Evolutionary conservation across 2,113 vertebrate species (phyloP).

Genomic region (Cettia cetti): DNA sequence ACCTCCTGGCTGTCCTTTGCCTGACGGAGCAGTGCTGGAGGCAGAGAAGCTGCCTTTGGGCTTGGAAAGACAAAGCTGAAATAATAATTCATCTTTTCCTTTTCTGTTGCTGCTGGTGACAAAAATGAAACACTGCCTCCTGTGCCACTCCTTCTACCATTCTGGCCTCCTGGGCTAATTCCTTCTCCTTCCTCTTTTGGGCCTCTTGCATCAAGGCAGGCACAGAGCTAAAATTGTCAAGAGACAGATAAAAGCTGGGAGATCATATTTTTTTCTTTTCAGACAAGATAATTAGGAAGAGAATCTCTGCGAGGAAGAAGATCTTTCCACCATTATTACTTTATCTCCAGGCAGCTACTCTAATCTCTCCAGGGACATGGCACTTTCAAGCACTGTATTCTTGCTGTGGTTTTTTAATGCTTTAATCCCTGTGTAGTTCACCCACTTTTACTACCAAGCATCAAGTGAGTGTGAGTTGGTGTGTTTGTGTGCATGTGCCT

Average conservation of each 20-base stretch:
- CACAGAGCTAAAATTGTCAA: not conserved
- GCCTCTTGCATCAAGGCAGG: not conserved
- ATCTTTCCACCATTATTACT: slow-evolving; percentile 49
- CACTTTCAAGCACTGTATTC: not conserved
- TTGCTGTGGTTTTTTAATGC: not conserved
- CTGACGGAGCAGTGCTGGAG: not conserved
- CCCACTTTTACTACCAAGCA: slow-evolving; percentile 41
- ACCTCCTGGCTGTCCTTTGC: not conserved
- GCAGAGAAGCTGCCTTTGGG: not conserved
- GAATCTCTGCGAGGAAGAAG: slow-evolving; percentile 21
- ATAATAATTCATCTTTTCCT: not conserved
- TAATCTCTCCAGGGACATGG: slow-evolving; percentile 10
- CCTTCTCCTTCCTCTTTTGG: not conserved
- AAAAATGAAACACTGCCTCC: not conserved
- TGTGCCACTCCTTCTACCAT: rapidly evolving
- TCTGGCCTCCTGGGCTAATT: not conserved
- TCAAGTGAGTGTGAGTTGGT: not conserved
- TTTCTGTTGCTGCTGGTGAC: not conserved
- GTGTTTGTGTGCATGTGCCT: not conserved
- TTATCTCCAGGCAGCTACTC: slow-evolving; percentile 31
- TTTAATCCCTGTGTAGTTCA: slow-evolving; percentile 52
- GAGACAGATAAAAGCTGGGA: slow-evolving; percentile 31
- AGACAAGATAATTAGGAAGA: slow-evolving; percentile 45
- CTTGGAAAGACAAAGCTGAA: not conserved
- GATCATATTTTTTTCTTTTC: not conserved